Conservation (phyloP, 1,140 invertebrate species). For the Cardiocondyla obscurior region DNA sequence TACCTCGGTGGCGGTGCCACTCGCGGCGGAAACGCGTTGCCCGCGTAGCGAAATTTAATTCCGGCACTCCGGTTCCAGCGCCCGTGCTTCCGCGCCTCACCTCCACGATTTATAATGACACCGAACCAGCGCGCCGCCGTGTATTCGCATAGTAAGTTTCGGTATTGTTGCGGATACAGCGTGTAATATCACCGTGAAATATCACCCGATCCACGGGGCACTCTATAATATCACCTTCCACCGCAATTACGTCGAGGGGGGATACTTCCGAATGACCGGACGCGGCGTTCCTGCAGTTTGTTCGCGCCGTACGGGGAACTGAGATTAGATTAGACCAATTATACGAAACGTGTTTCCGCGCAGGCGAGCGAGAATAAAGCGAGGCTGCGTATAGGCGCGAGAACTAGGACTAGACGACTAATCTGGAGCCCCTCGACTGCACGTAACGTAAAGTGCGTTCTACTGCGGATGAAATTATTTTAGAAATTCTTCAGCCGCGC, state of each 20-base stretch:
- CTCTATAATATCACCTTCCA: conserved; percentile 36
- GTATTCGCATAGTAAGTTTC: conserved; percentile 44
- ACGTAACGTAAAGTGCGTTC: not conserved
- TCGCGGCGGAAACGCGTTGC: conserved; percentile 40
- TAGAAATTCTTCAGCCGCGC: not conserved
- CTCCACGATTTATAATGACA: conserved; percentile 64
- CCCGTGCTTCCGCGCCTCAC: not conserved
- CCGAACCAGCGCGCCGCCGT: conserved; percentile 45
- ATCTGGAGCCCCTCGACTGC: not conserved
- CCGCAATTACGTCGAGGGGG: conserved; percentile 19
- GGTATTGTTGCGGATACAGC: conserved; percentile 66
- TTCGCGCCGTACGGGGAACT: conserved; percentile 16
- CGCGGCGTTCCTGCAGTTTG: conserved; percentile 22
- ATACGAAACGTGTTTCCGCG: not conserved
- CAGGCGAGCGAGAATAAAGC: not conserved
- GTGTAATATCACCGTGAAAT: conserved; percentile 61
- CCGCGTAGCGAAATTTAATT: conserved; percentile 66
- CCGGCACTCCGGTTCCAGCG: conserved; percentile 13
- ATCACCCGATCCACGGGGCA: conserved; percentile 18
- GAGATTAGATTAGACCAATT: conserved; percentile 40
- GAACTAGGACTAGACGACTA: not conserved
- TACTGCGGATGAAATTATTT: not conserved
- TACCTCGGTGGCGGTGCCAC: not conserved
- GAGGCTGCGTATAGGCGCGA: not conserved
- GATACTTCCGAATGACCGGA: conserved; percentile 36